Percentiles rank a stretch among this genome's conserved stretches.
Conservation (phyloP, 2,113 vertebrate genomes). For the Onychostoma macrolepis region DNA sequence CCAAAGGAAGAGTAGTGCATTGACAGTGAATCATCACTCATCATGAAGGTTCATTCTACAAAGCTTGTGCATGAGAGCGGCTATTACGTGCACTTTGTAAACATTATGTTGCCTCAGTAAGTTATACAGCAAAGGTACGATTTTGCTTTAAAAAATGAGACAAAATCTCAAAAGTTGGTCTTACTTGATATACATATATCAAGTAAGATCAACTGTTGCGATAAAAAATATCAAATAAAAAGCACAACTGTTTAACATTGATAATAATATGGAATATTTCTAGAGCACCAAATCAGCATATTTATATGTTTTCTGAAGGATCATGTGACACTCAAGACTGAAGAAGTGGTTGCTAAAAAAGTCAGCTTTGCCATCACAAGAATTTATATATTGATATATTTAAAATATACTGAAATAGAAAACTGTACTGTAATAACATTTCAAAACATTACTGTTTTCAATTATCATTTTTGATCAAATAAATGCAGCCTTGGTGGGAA, state of each 20-base stretch:
- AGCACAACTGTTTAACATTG: not conserved
- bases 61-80: not conserved
- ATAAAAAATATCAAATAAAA: too few species aligned
- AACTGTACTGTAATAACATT: not conserved
- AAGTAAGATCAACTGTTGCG: too few species aligned
- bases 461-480: not conserved
- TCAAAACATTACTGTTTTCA: not conserved
- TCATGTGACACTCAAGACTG: not conserved
- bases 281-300: not conserved
- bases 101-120: not conserved
- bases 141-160: not conserved
- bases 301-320: not conserved
- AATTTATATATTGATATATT: too few species aligned
- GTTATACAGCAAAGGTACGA: not conserved
- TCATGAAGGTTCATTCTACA: not conserved
- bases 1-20: not conserved
- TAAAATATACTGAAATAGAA: too few species aligned
- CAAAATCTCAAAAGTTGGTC: too few species aligned
- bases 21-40: slow-evolving; percentile 1
- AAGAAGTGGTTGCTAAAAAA: not conserved
- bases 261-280: not conserved
- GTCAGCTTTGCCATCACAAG: not conserved
- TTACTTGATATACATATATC: too few species aligned
- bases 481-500: not conserved
- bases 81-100: not conserved